Evolutionary conservation across 1,140 invertebrate species (phyloP).

Genomic region (Oreohelix idahoensis): DNA sequence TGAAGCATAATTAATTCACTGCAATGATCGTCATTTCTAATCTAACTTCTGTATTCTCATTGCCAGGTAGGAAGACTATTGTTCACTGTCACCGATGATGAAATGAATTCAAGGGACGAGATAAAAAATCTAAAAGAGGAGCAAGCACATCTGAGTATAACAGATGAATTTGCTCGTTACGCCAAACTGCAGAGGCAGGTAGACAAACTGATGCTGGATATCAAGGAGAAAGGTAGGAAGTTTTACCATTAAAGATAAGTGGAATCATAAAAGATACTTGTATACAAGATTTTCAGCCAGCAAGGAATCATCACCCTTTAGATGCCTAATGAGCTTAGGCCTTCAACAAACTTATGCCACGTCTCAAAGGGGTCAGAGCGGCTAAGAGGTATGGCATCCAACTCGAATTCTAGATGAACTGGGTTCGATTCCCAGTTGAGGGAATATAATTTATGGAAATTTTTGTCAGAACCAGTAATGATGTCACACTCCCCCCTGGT

Average conservation of each 20-base stretch:
- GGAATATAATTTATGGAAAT: no score
- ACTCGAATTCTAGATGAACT: no score
- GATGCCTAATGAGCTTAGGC: no score
- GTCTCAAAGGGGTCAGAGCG: no score
- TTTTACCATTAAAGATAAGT: not conserved
- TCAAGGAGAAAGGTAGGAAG: slow-evolving; percentile 49
- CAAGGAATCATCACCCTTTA: no score
- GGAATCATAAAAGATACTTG: no score
- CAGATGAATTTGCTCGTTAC: slow-evolving; percentile 61
- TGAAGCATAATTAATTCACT: not conserved
- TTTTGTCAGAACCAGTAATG: no score
- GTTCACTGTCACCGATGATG: slow-evolving; percentile 52
- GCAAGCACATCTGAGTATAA: slow-evolving; percentile 55
- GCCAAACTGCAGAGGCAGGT: slow-evolving; percentile 59
- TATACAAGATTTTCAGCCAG: no score
- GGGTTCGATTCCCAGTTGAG: no score
- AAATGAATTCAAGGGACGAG: slow-evolving; percentile 55
- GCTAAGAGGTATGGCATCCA: no score
- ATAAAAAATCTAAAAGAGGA: slow-evolving; percentile 56
- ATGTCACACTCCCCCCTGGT: no score
- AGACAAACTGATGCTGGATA: slow-evolving; percentile 50
- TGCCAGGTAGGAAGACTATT: slow-evolving; percentile 53
- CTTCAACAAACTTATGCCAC: no score
- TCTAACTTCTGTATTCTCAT: slow-evolving; percentile 27
- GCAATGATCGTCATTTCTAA: not conserved